Base-by-base conservation (phyloP, 2,888 invertebrate species). In the Coleophora flavipennella region DNA sequence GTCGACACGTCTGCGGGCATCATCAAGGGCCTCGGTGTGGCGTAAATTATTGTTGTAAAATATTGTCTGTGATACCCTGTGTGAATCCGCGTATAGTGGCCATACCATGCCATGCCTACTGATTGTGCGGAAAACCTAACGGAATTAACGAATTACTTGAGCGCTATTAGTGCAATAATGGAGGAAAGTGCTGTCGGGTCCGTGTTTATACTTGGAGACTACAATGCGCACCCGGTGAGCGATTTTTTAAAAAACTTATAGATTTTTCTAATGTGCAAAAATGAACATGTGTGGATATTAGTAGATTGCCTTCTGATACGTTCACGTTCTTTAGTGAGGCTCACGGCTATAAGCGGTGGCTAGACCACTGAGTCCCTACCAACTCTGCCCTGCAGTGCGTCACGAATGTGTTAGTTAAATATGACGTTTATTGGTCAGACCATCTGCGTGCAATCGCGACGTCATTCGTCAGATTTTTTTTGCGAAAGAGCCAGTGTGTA, bases 141-240 rank as follows among this genome's bases (percentile, higher is more conserved):
- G 8, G 33, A 27, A 13, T 45, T 45, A 28, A 35, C 40, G 1
- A 20, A 31, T 3, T 40, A 40, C 31, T 12, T 46, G 11, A 26
- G 44, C 29, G 33, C 28, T 12, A 32, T 47, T 3, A 26, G 32
- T 38, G 36, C 43, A 2, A 41, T 47, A 11, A 35, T 43, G 10
- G 39, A 47, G n/a, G 38, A 31, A 9, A 26, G n/a, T 14, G 33
- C 38, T 26, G 28, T 38, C 1, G 44, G 44, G 12, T 32, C 38
- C 0, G 43, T 37, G 6, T 43, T 28, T 31, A 39, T 45, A n/a
- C 14, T 44, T 1, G 43, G 43, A 2, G 44, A 44, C 31, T 44
- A 33, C 26, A 44, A 41, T 27, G 40, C 44, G 12, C 44, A 41
- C 13, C 45, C 45, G 31, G 31, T 25, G 40, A 38, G 25, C 14